Evolutionary conservation across 2,797 vertebrate species (phyloP).

Genomic region (Erpetoichthys calabaricus): DNA sequence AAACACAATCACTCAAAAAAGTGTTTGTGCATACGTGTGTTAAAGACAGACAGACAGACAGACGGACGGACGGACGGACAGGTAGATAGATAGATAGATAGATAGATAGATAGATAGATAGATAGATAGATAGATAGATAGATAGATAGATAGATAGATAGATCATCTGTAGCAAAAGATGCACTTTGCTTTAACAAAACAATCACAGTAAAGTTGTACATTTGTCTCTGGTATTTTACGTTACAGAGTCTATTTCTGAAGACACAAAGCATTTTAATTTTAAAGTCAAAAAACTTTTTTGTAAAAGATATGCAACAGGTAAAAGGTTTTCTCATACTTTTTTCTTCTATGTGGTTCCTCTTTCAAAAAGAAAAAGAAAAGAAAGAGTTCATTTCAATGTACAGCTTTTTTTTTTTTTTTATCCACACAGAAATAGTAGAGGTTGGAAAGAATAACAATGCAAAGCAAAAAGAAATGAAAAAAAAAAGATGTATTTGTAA

Average conservation of each 20-base stretch:
- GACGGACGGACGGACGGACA: slow-evolving; percentile 30
- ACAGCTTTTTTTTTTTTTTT: slow-evolving; percentile 14
- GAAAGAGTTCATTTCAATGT: slow-evolving; percentile 36
- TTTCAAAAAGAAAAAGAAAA: slow-evolving; percentile 37
- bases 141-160: slow-evolving; percentile 51
- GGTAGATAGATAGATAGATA: slow-evolving; percentile 39
- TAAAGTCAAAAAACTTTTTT: slow-evolving; percentile 28
- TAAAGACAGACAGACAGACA: background rate
- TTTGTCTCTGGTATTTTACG: slow-evolving; percentile 35
- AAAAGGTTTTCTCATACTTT: slow-evolving; percentile 33
- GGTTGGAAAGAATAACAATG: slow-evolving; percentile 41
- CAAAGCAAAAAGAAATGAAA: slow-evolving; percentile 29
- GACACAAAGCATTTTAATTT: slow-evolving; percentile 38
- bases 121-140: slow-evolving; percentile 50
- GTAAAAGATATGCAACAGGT: slow-evolving; percentile 38
- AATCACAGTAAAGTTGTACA: slow-evolving; percentile 56
- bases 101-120: slow-evolving; percentile 42
- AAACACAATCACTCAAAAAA: no score
- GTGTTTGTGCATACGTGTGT: no score
- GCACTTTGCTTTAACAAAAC: slow-evolving; percentile 59
- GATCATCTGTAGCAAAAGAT: slow-evolving; percentile 60
- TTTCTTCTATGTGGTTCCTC: slow-evolving; percentile 28
- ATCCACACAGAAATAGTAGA: slow-evolving; percentile 36
- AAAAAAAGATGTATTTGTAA: slow-evolving; percentile 21
- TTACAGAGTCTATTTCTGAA: slow-evolving; percentile 38